Evolutionary conservation across 2,888 invertebrate species (phyloP).

Genomic region (Xylophagus ater): DNA sequence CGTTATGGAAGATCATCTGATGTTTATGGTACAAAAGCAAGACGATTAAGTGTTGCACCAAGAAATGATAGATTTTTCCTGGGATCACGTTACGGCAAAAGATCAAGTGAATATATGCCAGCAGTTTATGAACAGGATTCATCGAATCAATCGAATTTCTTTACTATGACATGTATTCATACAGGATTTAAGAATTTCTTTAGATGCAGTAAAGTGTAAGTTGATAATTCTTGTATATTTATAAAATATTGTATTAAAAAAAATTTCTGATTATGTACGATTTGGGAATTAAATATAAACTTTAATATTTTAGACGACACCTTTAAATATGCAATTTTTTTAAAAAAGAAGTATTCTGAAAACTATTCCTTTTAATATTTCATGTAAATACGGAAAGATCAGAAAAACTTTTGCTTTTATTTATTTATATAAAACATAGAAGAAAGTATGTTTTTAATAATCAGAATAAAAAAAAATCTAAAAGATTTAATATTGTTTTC

Average conservation of each 20-base stretch:
- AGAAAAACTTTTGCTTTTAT: too few species aligned
- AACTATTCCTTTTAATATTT: too few species aligned
- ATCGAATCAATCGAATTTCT: conserved; percentile 20
- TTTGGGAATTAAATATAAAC: too few species aligned
- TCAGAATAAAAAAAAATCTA: too few species aligned
- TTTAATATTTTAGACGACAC: too few species aligned
- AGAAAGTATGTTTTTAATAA: too few species aligned
- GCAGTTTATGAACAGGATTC: conserved; percentile 24
- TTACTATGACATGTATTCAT: conserved; percentile 38
- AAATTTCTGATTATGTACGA: not conserved
- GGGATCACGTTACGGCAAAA: conserved; percentile 38
- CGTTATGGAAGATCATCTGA: conserved; percentile 37
- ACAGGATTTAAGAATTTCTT: conserved; percentile 44
- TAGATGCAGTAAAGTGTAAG: conserved; percentile 43
- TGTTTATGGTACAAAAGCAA: conserved; percentile 23
- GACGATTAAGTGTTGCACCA: conserved; percentile 34
- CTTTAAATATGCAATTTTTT: too few species aligned
- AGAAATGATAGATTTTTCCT: conserved; percentile 38
- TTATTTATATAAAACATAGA: too few species aligned
- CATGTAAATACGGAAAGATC: too few species aligned
- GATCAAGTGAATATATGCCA: conserved; percentile 25
- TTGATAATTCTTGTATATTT: conserved; percentile 14
- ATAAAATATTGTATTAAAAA: not conserved
- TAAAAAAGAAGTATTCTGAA: too few species aligned
- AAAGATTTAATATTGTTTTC: too few species aligned